Base-by-base conservation (phyloP, 2,113 vertebrate genomes). In the Felis chaus region DNA sequence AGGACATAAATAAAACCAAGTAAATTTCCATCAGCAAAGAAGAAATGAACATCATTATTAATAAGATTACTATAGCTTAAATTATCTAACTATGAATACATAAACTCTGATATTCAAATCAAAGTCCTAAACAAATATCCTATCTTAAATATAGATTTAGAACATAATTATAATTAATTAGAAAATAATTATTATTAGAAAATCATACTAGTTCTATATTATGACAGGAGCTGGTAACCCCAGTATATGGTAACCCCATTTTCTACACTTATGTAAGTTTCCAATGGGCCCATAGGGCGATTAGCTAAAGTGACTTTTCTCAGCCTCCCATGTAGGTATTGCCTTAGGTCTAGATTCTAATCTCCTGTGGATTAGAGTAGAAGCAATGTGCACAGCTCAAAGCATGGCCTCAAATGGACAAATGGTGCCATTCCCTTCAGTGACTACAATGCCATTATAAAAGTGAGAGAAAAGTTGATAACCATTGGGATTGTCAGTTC, bases 211-310 rank as follows among this genome's bases (percentile, higher is more conserved):
- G 25, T 45, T 53, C 7, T 84, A 10, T 31, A 41, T 2, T 66
- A 2, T 55, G 27, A 16, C 27, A 76, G 14, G 5, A 68, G 1
- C 11, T 91, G 12, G 0, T 57, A 31, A 29, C 1, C 25, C 0
- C 14, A 82, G 12, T 31, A 18, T 14, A 19, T 31, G 16, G 3
- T 7, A 36, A 14, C 4, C 29, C 3, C 21, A 39, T 39, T 53
- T 78, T 78, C 21, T 71, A 31, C n/a, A 66, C 33, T 78, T 65
- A 9, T 5, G 0, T 79, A 50, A 69, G 31, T 57, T 88, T 73
- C 10, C 63, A 2, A 4, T 21, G 4, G 4, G 13, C 12, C 33
- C 27, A 10, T 0, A 33, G 2, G 5, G 27, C 7, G 55, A 31
- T n/a, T 39, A 23, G 21, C 16, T 61, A 23, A 71, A 29, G 8